Conservation (phyloP, 2,797 vertebrate species). For the Oryzias dopingdopingensis region DNA sequence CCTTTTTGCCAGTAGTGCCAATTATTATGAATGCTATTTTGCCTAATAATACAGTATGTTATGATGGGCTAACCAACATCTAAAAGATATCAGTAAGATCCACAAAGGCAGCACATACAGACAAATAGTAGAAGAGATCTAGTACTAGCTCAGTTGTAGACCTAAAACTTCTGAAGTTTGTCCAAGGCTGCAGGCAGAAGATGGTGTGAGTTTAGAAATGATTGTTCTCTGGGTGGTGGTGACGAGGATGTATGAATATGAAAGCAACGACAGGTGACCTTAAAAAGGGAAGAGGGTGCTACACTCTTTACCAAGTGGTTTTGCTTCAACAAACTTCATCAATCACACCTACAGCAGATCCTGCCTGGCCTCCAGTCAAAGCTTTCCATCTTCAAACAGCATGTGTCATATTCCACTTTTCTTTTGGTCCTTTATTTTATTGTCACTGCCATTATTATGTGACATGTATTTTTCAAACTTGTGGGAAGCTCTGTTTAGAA, state of each 20-base stretch:
- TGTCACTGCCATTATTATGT: conserved; percentile 70
- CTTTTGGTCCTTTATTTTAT: conserved; percentile 46
- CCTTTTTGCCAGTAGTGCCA: conserved; percentile 96
- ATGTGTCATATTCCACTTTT: conserved; percentile 65
- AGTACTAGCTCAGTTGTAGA: conserved; percentile 62
- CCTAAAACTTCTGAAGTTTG: conserved; percentile 55
- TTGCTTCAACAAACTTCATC: conserved; percentile 70
- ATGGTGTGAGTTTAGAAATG: conserved; percentile 44
- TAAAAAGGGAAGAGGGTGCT: conserved; percentile 52
- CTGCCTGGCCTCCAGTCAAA: conserved; percentile 70
- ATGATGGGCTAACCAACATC: conserved; percentile 86
- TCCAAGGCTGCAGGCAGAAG: conserved; percentile 44
- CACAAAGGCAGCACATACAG: conserved; percentile 57
- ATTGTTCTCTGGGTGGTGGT: conserved; percentile 25
- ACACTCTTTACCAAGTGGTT: conserved; percentile 68
- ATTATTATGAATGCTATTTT: conserved; percentile 97
- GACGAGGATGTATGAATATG: conserved; percentile 53
- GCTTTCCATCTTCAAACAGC: conserved; percentile 64
- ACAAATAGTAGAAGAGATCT: conserved; percentile 60
- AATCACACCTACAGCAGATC: conserved; percentile 57
- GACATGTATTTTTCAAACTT: conserved; percentile 66
- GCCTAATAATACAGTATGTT: conserved; percentile 89
- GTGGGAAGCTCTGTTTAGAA: conserved; percentile 84
- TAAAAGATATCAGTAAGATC: conserved; percentile 66
- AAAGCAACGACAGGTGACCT: conserved; percentile 62